Percentiles rank a stretch among this genome's conserved stretches.
phyloP scores from a whole-genome alignment of 1,140 invertebrate species.

The Temnothorax nylanderi region DNA sequence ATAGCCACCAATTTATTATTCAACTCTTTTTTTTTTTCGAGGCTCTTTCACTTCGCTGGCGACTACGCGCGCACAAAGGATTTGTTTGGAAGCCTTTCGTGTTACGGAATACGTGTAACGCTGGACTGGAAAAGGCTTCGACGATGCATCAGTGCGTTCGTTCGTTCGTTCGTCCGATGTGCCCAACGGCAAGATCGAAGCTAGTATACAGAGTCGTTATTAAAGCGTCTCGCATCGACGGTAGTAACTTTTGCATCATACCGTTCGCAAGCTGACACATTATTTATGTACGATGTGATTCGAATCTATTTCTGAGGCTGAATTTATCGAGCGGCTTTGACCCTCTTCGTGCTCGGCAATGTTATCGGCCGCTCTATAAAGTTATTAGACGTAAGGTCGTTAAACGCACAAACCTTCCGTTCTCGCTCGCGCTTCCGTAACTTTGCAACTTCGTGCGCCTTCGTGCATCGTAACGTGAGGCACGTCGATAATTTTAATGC shows the following conservation, averaged over 20 bases:
- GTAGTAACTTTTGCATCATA: not conserved
- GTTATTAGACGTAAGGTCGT: constrained; percentile 53
- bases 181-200: constrained; percentile 21
- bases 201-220: not conserved
- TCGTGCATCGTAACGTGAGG: not conserved
- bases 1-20: constrained; percentile 29
- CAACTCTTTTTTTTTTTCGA: constrained; percentile 39
- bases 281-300: constrained; percentile 5
- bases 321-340: constrained; percentile 46
- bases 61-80: constrained; percentile 62
- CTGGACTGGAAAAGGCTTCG: constrained; percentile 65
- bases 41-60: constrained; percentile 66
- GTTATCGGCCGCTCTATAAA: constrained; percentile 44
- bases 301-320: constrained; percentile 25
- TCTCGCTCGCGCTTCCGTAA: not conserved
- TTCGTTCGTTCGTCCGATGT: constrained; percentile 19
- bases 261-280: not conserved
- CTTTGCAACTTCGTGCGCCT: not conserved
- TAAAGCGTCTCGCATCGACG: not conserved
- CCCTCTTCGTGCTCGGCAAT: not conserved
- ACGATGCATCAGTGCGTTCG: constrained; percentile 30
- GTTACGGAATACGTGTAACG: constrained; percentile 46
- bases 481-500: not conserved
- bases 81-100: constrained; percentile 73
- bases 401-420: constrained; percentile 35